Evolutionary conservation across 1,140 invertebrate genomes (phyloP).

Genomic region (Drosophila paulistorum): DNA sequence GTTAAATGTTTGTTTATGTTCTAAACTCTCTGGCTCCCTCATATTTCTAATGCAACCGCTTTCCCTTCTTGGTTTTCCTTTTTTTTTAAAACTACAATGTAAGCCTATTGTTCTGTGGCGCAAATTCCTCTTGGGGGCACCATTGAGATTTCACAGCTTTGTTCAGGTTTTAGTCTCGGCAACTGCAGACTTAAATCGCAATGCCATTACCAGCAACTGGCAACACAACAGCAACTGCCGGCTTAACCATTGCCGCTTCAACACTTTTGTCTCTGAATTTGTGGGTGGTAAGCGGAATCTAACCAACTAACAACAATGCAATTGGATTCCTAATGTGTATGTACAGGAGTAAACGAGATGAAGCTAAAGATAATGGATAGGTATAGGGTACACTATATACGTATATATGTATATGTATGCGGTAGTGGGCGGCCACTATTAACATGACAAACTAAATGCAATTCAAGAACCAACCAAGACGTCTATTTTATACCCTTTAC

Average conservation of each 20-base stretch:
- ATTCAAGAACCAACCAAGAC: neutral
- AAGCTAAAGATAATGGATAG: neutral
- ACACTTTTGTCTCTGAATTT: slow-evolving; percentile 18
- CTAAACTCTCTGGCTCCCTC: neutral
- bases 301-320: slow-evolving; percentile 28
- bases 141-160: slow-evolving; percentile 37
- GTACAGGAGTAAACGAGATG: neutral
- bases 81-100: slow-evolving; percentile 21
- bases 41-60: slow-evolving; percentile 13
- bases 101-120: slow-evolving; percentile 44
- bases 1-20: slow-evolving; percentile 61
- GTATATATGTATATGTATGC: no score
- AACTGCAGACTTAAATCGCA: slow-evolving; percentile 33
- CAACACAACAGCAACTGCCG: slow-evolving; percentile 23
- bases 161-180: slow-evolving; percentile 27
- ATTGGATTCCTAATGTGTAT: slow-evolving; percentile 21
- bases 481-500: no score
- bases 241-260: slow-evolving; percentile 31
- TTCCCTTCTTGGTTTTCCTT: slow-evolving; percentile 29
- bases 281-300: neutral
- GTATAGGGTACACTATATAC: neutral
- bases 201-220: slow-evolving; percentile 54
- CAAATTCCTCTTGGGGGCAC: slow-evolving; percentile 37
- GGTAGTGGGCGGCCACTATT: neutral
- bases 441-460: slow-evolving; percentile 1